Evolutionary conservation across 2,113 vertebrate species (phyloP), one percentile per base, ranked within the genome.

Genomic region (Anarrhichthys ocellatus): DNA sequence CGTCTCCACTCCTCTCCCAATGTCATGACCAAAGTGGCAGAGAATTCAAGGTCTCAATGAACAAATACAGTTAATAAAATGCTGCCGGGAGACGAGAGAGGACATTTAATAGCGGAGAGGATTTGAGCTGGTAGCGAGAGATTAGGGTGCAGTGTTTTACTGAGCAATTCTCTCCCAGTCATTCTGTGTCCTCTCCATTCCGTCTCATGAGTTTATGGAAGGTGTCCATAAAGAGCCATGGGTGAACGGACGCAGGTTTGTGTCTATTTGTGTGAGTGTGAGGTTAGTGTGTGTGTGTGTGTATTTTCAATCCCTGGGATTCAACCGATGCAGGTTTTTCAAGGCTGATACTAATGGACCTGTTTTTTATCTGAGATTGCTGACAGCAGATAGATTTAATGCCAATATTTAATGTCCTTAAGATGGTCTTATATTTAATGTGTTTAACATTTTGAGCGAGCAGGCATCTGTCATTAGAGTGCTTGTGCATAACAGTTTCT

Each of bases 61-160:
- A 62, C 75, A 75, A 91, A 87, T 81, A 62, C 78, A 73, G 81
- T 91, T 82, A 84, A 93, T 87, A 80, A 94, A 90, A 89, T 61
- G 27, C 42, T 44, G 75, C 20, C 3, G 2, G 71, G 69, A 78
- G 66, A 40, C 13, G 70, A 78, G 80, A 67, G 62, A 46, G 67
- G 17, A 48, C 72, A 32, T 84, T 78, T 83, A 85, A 86, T 81
- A 85, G 75, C 71, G 58, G 64, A 66, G 69, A 78, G 84, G 86
- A 89, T 89, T 89, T 82, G 83, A 83, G 78, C 77, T 84, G 66
- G 74, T 66, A 48, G 86, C 69, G 75, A 64, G 70, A 89, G 89
- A 93, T 92, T 87, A 91, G 61, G 78, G 54, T 40, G 61, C 56
- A 42, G 46, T 90, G 80, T 92, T 93, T 92, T 90, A 92, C 76